These are phyloP conservation scores for Malurus leucopterus DNA, from an alignment of 2,797 vertebrate genomes.

Conservation along the genomic window DNA sequence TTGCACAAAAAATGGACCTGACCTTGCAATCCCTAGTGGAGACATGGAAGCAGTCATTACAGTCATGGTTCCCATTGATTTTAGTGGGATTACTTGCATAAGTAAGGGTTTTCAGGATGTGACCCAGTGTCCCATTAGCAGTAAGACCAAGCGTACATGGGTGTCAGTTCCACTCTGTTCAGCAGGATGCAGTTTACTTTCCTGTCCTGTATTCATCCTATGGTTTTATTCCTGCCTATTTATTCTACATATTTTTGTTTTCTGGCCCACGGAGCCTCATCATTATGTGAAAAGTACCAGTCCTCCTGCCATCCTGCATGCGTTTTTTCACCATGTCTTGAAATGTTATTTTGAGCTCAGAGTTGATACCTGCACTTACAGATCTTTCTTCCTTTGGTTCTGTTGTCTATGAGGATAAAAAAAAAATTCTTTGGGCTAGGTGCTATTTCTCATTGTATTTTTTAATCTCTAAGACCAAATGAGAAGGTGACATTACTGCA, in stretches of 20 bases:
- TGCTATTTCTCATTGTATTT: not conserved
- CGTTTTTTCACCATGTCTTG: not conserved
- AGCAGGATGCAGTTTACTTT: not conserved
- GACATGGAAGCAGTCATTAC: constrained; percentile 58
- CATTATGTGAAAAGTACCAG: not conserved
- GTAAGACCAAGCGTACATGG: not conserved
- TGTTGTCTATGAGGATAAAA: not conserved
- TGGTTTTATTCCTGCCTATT: not conserved
- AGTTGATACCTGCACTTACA: not conserved
- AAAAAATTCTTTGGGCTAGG: not conserved
- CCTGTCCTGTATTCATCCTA: not conserved
- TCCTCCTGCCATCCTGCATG: not conserved
- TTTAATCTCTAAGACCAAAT: not conserved
- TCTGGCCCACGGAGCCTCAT: not conserved
- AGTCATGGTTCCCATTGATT: constrained; percentile 45
- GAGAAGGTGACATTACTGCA: not conserved
- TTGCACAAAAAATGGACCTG: constrained; percentile 58
- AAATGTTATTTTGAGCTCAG: not conserved
- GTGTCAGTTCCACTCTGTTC: not conserved
- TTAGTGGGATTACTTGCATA: constrained; percentile 50
- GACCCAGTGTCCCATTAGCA: not conserved
- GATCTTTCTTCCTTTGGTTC: not conserved
- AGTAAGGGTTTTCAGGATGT: constrained; percentile 15
- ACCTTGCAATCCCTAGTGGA: constrained; percentile 50
- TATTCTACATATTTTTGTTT: not conserved